A percentile compares a stretch with the other conserved stretches of the same genome.
Evolutionary conservation across 1,140 invertebrate species (phyloP).

Genomic region (Kradibia gibbosae): DNA sequence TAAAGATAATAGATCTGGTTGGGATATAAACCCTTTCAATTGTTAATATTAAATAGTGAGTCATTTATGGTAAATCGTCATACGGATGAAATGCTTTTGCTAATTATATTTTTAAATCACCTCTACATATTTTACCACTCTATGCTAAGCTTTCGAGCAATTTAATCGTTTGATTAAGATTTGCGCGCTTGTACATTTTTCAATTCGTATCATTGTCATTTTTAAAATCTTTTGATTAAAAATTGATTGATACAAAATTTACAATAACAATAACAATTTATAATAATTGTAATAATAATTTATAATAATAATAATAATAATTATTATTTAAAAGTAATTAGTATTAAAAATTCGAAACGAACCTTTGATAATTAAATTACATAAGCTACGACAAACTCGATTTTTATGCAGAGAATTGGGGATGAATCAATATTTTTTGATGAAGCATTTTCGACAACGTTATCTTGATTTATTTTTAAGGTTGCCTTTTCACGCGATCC

Average conservation of each 20-base stretch:
- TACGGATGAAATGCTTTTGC: not conserved
- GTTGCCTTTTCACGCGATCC: constrained; percentile 49
- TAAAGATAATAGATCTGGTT: not conserved
- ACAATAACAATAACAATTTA: too few relatives aligned
- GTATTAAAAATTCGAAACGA: too few relatives aligned
- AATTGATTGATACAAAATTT: too few relatives aligned
- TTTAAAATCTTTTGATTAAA: too few relatives aligned
- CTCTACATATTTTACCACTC: too few relatives aligned
- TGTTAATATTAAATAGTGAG: not conserved
- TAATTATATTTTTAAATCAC: not conserved
- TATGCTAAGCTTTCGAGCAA: too few relatives aligned
- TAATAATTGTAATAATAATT: too few relatives aligned
- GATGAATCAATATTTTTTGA: not conserved
- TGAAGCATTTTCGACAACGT: not conserved
- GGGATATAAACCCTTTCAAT: not conserved
- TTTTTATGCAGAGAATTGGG: not conserved
- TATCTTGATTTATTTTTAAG: constrained; percentile 27
- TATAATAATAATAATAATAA: too few relatives aligned
- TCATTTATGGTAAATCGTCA: not conserved
- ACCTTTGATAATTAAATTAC: not conserved
- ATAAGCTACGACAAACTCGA: not conserved
- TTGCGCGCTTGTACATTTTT: too few relatives aligned
- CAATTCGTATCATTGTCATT: too few relatives aligned
- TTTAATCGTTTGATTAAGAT: too few relatives aligned
- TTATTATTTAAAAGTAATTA: too few relatives aligned